Percentiles rank a stretch among this genome's conserved stretches.
phyloP scores from a whole-genome alignment of 1,140 invertebrate genomes.

The Lasioglossum baleicum region DNA sequence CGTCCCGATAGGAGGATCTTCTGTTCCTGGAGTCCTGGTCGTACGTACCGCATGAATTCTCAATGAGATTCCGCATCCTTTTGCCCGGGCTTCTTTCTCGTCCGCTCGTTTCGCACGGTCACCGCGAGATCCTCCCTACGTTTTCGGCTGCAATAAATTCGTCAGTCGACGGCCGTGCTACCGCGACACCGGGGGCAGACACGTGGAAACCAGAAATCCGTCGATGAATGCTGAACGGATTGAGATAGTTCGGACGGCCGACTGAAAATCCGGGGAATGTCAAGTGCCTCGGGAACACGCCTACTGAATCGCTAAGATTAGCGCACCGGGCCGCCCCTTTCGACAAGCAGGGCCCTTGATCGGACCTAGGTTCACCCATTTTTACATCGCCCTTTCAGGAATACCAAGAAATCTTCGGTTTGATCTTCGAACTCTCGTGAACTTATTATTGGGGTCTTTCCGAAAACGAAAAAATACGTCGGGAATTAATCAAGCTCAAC shows the following conservation, averaged over 20 bases:
- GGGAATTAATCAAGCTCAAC: too few species aligned
- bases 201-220: conserved; percentile 40
- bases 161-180: conserved; percentile 65
- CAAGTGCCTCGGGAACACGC: conserved; percentile 30
- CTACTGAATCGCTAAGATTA: conserved; percentile 16
- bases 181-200: not conserved
- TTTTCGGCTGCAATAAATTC: conserved; percentile 74
- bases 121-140: conserved; percentile 68
- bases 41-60: conserved; percentile 72
- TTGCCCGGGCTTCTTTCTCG: conserved; percentile 16
- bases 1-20: conserved; percentile 43
- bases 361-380: too few species aligned
- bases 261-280: conserved; percentile 43
- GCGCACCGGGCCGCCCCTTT: not conserved
- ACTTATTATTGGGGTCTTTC: too few species aligned
- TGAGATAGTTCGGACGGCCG: conserved; percentile 21
- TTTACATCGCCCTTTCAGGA: too few species aligned
- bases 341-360: too few species aligned
- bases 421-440: too few species aligned
- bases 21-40: conserved; percentile 49
- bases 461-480: too few species aligned
- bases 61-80: conserved; percentile 62
- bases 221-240: conserved; percentile 54
- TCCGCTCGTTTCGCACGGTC: conserved; percentile 19
- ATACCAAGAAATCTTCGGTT: too few species aligned